Evolutionary conservation across 1,140 invertebrate genomes (phyloP).

Genomic region (Ylistrum balloti): DNA sequence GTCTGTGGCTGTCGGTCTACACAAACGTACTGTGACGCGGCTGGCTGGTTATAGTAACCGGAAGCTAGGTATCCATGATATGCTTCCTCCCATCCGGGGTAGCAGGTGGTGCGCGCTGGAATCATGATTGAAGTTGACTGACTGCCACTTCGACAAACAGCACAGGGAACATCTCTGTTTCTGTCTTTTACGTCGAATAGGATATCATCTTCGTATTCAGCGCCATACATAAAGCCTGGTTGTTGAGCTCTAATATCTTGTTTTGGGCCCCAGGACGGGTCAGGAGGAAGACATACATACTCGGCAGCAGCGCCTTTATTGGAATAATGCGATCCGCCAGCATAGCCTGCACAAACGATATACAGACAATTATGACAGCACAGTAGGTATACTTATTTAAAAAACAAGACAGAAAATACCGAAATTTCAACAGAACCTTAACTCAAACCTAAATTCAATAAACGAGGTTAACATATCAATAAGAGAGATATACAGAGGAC

Average conservation of each 20-base stretch:
- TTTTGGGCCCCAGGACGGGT: conserved; percentile 46
- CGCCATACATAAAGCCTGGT: not conserved
- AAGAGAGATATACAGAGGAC: too few species aligned
- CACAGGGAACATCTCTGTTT: conserved; percentile 1
- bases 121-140: conserved; percentile 26
- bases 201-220: not conserved
- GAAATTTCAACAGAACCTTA: too few species aligned
- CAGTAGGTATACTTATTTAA: too few species aligned
- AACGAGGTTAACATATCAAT: too few species aligned
- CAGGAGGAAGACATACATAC: conserved; percentile 42
- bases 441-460: too few species aligned
- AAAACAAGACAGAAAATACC: too few species aligned
- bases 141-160: not conserved
- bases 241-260: not conserved
- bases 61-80: not conserved
- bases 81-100: not conserved
- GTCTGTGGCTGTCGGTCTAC: not conserved
- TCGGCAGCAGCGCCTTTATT: conserved; percentile 34
- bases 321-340: conserved; percentile 45
- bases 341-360: conserved; percentile 19
- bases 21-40: not conserved
- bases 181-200: not conserved
- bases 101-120: not conserved
- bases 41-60: conserved; percentile 2
- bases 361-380: too few species aligned